A percentile compares a stretch with the other conserved stretches of the same genome.
These are phyloP conservation scores for Anguilla megastoma DNA, from an alignment of 2,797 vertebrate genomes.

Conservation along the genomic window DNA sequence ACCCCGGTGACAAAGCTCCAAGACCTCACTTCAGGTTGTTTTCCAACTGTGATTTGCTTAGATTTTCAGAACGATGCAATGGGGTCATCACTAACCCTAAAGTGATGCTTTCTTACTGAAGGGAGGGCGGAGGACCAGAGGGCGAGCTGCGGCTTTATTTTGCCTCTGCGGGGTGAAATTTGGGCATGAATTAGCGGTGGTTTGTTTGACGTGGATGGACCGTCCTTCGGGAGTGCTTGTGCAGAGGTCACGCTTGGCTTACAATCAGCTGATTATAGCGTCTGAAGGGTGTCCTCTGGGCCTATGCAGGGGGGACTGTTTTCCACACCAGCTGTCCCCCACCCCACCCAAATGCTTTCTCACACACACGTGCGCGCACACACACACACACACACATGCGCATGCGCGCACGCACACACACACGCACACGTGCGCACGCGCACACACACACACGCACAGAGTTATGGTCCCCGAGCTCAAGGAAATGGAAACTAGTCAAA, in stretches of 20 bases:
- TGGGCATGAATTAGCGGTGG: not conserved
- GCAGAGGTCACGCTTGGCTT: not conserved
- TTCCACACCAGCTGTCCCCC: not conserved
- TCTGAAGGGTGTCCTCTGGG: not conserved
- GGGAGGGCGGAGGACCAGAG: not conserved
- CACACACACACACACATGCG: slow-evolving; percentile 4
- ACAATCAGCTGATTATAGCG: slow-evolving; percentile 21
- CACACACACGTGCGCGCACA: not conserved
- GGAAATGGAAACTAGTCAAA: not conserved
- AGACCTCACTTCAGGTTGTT: not conserved
- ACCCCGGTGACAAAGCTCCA: not conserved
- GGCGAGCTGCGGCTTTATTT: not conserved
- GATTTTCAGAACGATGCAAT: not conserved
- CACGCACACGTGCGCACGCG: not conserved
- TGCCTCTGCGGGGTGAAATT: not conserved
- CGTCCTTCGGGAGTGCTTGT: not conserved
- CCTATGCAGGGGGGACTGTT: not conserved
- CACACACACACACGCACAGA: not conserved
- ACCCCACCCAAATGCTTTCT: not conserved
- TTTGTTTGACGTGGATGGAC: not conserved
- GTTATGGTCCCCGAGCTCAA: not conserved
- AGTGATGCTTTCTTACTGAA: not conserved
- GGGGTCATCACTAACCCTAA: not conserved
- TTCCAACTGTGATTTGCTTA: not conserved
- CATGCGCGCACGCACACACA: not conserved